Conservation (phyloP, 2,113 vertebrate genomes). For the Cryptoleucopteryx plumbea region DNA sequence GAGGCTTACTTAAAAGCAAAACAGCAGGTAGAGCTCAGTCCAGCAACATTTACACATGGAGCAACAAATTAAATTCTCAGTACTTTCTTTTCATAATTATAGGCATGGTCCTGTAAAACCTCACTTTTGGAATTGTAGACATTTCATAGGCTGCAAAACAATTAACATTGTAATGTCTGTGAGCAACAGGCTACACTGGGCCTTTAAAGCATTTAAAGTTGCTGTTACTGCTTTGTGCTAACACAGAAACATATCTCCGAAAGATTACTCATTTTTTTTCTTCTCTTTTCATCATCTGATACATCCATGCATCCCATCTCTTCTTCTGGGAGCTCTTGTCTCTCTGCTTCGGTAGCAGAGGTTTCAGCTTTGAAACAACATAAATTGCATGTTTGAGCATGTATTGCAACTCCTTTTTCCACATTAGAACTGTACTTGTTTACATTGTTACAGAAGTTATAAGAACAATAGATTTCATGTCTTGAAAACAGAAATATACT, state of each 20-base stretch:
- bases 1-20: background rate
- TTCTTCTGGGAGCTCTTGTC: background rate
- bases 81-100: background rate
- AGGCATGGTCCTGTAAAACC: rapidly evolving
- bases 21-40: slow-evolving; percentile 50
- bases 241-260: background rate
- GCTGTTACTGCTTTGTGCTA: background rate
- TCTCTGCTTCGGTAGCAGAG: background rate
- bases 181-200: background rate
- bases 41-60: background rate
- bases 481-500: background rate
- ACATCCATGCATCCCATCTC: background rate
- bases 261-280: background rate
- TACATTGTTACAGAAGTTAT: background rate
- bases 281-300: background rate
- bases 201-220: background rate
- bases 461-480: background rate
- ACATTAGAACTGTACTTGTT: background rate
- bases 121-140: rapidly evolving
- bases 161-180: background rate
- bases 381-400: background rate
- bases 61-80: background rate
- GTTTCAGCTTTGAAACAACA: background rate
- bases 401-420: background rate
- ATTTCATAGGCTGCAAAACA: background rate